Base-by-base conservation (phyloP, 2,888 invertebrate species). In the Salticus scenicus region DNA sequence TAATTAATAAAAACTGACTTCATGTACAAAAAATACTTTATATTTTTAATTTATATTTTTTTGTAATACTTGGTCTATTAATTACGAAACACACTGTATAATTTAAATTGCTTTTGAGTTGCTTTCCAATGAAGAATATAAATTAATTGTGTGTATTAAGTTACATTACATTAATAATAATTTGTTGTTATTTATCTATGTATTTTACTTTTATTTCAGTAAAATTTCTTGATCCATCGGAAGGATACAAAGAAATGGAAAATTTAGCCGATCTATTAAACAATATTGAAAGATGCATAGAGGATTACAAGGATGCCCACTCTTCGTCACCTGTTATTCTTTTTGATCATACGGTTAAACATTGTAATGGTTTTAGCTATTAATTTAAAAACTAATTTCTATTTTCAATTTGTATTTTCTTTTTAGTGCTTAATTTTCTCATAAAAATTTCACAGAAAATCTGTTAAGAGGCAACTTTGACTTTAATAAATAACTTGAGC, bases 341-440 rank as follows among this genome's bases (percentile, higher is more conserved):
- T 1, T 57, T 57, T 24, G 24, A 57, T 7, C 8, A 57, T 7
- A 2, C 57, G 4, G 24, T 75, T 27, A 37, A 75, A 24, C 75
- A 81, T 27, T 12, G 81, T 81, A 81, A 75, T 67, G 73, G 17
- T 42, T 47, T 77, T 12, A 47, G n/a, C n/a, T n/a, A n/a, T n/a
- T n/a, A n/a, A n/a, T n/a, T n/a, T n/a, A n/a, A n/a, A n/a, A n/a
- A n/a, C n/a, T n/a, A n/a, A n/a, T n/a, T n/a, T n/a, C n/a, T n/a
- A n/a, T n/a, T n/a, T n/a, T n/a, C n/a, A n/a, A n/a, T n/a, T n/a
- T n/a, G n/a, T n/a, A n/a, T n/a, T n/a, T n/a, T n/a, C n/a, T n/a
- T n/a, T n/a, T n/a, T n/a, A n/a, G n/a, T n/a, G n/a, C n/a, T n/a
- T n/a, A n/a, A n/a, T n/a, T n/a, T n/a, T n/a, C n/a, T n/a, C n/a